Percentiles rank a stretch among this genome's conserved stretches.
These are phyloP conservation scores for Tachycineta bicolor DNA, from an alignment of 2,113 vertebrate species.

Conservation along the genomic window DNA sequence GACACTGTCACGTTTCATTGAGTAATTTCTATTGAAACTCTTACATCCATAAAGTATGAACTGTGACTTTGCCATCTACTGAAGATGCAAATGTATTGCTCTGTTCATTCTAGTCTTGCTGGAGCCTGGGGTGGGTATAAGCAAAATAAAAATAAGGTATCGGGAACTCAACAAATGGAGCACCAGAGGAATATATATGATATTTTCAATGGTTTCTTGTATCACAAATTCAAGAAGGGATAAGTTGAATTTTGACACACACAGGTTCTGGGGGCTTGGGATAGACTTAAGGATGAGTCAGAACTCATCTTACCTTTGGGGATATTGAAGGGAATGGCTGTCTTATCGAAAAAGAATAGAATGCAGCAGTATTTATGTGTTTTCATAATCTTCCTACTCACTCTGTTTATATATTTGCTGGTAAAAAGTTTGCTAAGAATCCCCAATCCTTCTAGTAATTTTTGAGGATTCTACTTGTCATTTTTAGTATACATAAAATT, in stretches of 20 bases:
- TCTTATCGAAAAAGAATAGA: background rate
- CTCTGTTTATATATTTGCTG: constrained; percentile 2
- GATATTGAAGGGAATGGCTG: background rate
- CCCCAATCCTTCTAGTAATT: background rate
- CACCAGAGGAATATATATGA: background rate
- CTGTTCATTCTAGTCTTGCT: background rate
- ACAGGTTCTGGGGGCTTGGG: background rate
- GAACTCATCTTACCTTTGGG: constrained; percentile 30
- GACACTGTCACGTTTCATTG: background rate
- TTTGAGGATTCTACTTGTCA: background rate
- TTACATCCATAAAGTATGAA: background rate
- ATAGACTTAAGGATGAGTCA: constrained; percentile 26
- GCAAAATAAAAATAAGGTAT: background rate
- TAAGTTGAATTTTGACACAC: background rate
- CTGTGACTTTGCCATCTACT: constrained; percentile 1
- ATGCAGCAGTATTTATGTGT: background rate
- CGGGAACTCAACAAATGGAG: background rate
- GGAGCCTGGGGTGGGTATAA: background rate
- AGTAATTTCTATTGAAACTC: background rate
- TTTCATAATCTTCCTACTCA: constrained; percentile 33
- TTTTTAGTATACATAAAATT: background rate
- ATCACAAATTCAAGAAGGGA: background rate
- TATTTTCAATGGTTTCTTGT: background rate
- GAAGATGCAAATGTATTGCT: background rate
- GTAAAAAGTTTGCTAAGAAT: background rate